A percentile compares a stretch with the other conserved stretches of the same genome.
Evolutionary conservation across 2,113 vertebrate species (phyloP).

Genomic region (Clupea harengus): DNA sequence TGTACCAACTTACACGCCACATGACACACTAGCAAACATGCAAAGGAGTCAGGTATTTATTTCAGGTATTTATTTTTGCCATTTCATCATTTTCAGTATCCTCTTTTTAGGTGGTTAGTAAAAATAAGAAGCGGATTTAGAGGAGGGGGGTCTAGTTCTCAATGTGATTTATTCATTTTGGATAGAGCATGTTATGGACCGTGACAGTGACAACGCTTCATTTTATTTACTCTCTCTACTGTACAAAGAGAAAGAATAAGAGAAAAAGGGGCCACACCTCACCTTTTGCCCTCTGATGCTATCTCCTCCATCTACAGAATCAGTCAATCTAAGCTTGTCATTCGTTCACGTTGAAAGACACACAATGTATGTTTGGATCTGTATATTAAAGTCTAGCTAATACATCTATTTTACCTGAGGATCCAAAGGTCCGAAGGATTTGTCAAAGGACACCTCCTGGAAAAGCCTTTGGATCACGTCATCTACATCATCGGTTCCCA

Average conservation of each 20-base stretch:
- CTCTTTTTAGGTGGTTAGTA: not conserved
- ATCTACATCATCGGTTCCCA: too few species aligned
- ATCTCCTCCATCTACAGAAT: constrained; percentile 77
- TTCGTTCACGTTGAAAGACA: not conserved
- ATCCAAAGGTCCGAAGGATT: constrained; percentile 53
- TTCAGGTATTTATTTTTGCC: not conserved
- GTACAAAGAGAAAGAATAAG: not conserved
- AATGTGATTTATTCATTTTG: not conserved
- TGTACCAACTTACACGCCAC: constrained; percentile 78
- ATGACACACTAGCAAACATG: constrained; percentile 75
- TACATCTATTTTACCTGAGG: constrained; percentile 53
- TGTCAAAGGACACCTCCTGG: constrained; percentile 59
- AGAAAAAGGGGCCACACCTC: not conserved
- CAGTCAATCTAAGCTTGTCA: not conserved
- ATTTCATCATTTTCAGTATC: not conserved
- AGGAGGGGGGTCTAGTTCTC: not conserved
- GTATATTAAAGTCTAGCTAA: not conserved
- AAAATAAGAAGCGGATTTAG: not conserved
- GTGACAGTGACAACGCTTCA: not conserved
- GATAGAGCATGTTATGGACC: not conserved
- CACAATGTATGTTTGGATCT: not conserved
- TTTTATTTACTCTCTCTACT: too few species aligned
- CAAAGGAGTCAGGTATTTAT: not conserved
- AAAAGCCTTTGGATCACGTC: constrained; percentile 77
- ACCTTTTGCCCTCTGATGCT: constrained; percentile 83